Conservation (phyloP, 2,113 vertebrate species). For the Mirounga angustirostris region DNA sequence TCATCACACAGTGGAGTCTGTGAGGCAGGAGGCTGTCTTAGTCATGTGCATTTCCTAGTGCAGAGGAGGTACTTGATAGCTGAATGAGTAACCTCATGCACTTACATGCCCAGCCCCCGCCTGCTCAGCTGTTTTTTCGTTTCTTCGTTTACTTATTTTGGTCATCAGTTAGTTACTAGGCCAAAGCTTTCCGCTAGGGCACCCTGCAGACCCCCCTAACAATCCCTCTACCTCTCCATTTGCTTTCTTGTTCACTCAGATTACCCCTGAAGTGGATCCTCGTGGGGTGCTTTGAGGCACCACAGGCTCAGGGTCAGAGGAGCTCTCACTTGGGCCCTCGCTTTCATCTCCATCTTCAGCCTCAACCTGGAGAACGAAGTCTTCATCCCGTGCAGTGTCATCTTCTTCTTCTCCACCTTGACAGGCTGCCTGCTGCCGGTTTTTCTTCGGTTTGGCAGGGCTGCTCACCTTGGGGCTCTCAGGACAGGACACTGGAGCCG, state of each 20-base stretch:
- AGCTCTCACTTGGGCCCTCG: slow-evolving; percentile 81
- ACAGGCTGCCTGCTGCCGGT: slow-evolving; percentile 76
- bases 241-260: slow-evolving; percentile 20
- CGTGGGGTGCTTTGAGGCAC: slow-evolving; percentile 74
- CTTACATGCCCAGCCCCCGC: not conserved
- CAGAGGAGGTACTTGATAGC: not conserved
- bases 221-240: not conserved
- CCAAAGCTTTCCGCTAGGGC: not conserved
- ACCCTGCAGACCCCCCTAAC: not conserved
- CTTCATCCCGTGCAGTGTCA: slow-evolving; percentile 85
- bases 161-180: not conserved
- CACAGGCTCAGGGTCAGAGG: slow-evolving; percentile 83
- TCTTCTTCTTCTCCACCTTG: slow-evolving; percentile 78
- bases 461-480: not conserved
- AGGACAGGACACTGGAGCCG: slow-evolving; percentile 51
- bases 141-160: not conserved
- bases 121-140: not conserved
- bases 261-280: slow-evolving; percentile 76
- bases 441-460: slow-evolving; percentile 73
- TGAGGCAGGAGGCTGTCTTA: not conserved
- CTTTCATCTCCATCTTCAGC: slow-evolving; percentile 88
- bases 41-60: not conserved
- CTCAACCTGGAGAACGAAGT: slow-evolving; percentile 89
- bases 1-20: not conserved
- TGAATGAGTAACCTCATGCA: not conserved